Evolutionary conservation across 2,113 vertebrate species (phyloP).

Genomic region (Lutjanus erythropterus): DNA sequence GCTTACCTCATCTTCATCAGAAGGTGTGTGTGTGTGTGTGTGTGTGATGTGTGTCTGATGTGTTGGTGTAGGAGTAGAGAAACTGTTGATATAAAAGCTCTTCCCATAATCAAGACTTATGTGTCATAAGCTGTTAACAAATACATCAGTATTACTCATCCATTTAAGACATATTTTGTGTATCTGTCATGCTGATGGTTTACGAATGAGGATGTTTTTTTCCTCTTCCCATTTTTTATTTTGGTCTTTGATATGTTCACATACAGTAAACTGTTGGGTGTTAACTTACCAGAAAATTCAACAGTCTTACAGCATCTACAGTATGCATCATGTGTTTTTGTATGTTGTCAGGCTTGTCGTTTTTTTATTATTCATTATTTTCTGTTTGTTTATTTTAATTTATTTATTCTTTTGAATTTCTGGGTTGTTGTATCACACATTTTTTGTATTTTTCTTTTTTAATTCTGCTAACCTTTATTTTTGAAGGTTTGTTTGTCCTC

Average conservation of each 20-base stretch:
- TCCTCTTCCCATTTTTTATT: neutral
- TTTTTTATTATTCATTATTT: neutral
- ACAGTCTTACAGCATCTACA: neutral
- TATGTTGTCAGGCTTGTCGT: neutral
- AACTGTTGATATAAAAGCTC: neutral
- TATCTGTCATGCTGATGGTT: neutral
- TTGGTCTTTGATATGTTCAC: neutral
- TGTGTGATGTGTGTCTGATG: slow-evolving; percentile 1
- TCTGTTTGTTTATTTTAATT: no score
- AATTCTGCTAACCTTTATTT: no score
- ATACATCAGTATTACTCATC: neutral
- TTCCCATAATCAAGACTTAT: neutral
- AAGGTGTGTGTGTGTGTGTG: slow-evolving; percentile 51
- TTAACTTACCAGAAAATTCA: neutral
- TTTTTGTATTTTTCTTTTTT: no score
- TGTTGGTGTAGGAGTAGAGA: neutral
- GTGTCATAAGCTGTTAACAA: no score
- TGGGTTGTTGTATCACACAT: no score
- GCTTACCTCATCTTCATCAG: slow-evolving; percentile 47
- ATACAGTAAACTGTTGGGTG: neutral
- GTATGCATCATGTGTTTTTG: neutral
- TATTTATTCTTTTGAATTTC: neutral
- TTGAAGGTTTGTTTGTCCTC: no score
- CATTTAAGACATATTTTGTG: neutral
- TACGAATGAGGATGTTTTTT: neutral